Base-by-base conservation (phyloP, 2,888 invertebrate species). In the Candidula unifasciata region DNA sequence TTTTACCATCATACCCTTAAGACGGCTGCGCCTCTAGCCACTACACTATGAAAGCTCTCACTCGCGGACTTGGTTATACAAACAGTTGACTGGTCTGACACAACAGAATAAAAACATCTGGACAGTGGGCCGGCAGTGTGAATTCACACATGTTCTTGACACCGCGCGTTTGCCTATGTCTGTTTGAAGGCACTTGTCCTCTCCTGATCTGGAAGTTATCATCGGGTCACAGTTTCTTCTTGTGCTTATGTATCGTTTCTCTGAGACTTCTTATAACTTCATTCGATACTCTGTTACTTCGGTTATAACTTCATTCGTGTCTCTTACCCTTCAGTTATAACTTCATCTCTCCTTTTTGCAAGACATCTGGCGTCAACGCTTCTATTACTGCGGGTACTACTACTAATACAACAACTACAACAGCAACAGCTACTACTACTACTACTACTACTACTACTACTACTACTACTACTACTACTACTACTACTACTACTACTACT, bases 401-500 rank as follows among this genome's bases (percentile, higher is more conserved):
- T 44, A 44, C 44, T 44, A 44, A 6, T 44, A 44, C 44, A 10
- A 44, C 44, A 10, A 44, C 44, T 44, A 44, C 80, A 33, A 73
- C 73, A 27, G 27, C 73, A 27, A 73, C 73, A 27, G 27, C 73
- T 73, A 73, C 73, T 73, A 73, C 73, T 73, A 73, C 73, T 73
- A 73, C 35, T 73, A 73, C 73, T 73, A 73, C 73, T 73, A 73
- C 73, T 73, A 73, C 73, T 73, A 73, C 73, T 73, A 73, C 73
- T 73, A 73, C 73, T 73, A 73, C 73, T 73, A 73, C 73, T 73
- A 73, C 73, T 30, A 44, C 44, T 44, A 44, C 44, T 44, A 44
- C 44, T 44, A 44, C 0, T 44, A 44, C 44, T 3, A 6, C 44
- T 44, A 44, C 44, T 44, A 44, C 44, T 3, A 44, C 44, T 44